These are phyloP conservation scores for Erpetoichthys calabaricus DNA, from an alignment of 2,797 vertebrate species.

Conservation along the genomic window DNA sequence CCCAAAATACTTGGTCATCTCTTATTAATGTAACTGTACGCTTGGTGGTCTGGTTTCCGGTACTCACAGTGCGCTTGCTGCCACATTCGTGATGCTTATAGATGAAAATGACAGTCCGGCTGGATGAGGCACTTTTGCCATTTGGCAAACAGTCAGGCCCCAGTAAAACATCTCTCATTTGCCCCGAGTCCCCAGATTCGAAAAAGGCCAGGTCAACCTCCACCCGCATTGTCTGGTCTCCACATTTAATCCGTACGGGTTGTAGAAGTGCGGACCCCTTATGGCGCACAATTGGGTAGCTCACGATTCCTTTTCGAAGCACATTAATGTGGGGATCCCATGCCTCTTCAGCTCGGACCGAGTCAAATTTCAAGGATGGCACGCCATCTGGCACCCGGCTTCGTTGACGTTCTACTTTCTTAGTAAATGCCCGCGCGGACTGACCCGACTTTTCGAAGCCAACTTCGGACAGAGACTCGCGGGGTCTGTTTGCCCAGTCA, in stretches of 20 bases:
- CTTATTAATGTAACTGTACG: too few species aligned
- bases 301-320: neutral
- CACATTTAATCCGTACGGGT: neutral
- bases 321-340: neutral
- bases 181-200: too few species aligned
- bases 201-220: neutral
- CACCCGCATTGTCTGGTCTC: neutral
- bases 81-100: neutral
- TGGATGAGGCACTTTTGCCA: neutral
- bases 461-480: neutral
- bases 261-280: neutral
- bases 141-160: neutral
- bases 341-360: neutral
- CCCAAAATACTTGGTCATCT: too few species aligned
- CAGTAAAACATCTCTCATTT: neutral
- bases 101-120: neutral
- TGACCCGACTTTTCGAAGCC: neutral
- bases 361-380: neutral
- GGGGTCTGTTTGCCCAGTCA: neutral
- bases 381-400: neutral
- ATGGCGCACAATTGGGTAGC: neutral
- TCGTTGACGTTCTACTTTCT: neutral
- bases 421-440: neutral
- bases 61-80: neutral
- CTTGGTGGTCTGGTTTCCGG: too few species aligned